phyloP scores from a whole-genome alignment of 2,113 vertebrate species.

The Lepidothrix coronata region DNA sequence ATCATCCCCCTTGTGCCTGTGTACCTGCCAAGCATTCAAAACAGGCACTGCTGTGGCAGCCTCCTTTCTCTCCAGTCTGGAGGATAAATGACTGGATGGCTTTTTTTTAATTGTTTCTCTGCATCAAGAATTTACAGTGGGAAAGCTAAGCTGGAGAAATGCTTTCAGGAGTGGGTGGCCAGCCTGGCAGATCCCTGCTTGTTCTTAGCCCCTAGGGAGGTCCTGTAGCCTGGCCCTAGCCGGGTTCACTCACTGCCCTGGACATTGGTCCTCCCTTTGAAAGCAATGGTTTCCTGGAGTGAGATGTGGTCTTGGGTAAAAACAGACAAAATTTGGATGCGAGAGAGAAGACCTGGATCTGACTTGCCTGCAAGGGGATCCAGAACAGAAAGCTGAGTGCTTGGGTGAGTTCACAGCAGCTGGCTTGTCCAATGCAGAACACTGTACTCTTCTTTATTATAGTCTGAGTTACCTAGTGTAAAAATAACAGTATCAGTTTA shows the following conservation, averaged over 20 bases:
- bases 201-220: not conserved
- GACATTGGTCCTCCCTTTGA: not conserved
- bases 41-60: slow-evolving; percentile 19
- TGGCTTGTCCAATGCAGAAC: fast-evolving
- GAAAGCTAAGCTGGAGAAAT: not conserved
- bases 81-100: slow-evolving; percentile 14
- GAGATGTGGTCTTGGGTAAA: not conserved
- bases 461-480: not conserved
- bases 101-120: not conserved
- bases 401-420: slow-evolving; percentile 28
- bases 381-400: slow-evolving; percentile 1
- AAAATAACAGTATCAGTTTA: not conserved
- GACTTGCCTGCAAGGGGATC: not conserved
- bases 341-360: not conserved
- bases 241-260: fast-evolving
- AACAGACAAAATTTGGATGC: not conserved
- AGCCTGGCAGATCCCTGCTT: not conserved
- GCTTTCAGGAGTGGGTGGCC: not conserved
- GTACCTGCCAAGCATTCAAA: slow-evolving; percentile 58
- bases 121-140: not conserved
- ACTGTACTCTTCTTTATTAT: not conserved
- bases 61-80: not conserved
- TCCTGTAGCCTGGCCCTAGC: not conserved
- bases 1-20: slow-evolving; percentile 28
- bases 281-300: not conserved